These are phyloP conservation scores for Mylabris sibirica DNA, from an alignment of 2,888 invertebrate species.

Conservation along the genomic window DNA sequence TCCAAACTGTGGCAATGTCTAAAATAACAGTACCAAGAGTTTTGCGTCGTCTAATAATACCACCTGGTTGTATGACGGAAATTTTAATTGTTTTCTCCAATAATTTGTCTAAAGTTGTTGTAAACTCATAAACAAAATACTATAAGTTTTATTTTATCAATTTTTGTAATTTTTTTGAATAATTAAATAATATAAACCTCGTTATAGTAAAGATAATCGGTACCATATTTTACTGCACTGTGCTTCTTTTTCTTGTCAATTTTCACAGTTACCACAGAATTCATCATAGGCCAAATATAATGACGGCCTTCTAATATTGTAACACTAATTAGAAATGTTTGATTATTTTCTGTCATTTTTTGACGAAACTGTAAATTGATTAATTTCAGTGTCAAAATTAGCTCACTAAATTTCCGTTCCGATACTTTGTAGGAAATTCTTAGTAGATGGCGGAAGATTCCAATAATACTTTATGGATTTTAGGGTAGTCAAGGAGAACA, in stretches of 20 bases:
- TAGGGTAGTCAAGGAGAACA: too few species aligned
- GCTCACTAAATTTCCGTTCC: not conserved
- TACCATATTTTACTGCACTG: conserved; percentile 66
- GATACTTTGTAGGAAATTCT: too few species aligned
- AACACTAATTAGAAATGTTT: conserved; percentile 68
- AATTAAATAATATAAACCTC: conserved; percentile 64
- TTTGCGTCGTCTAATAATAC: conserved; percentile 61
- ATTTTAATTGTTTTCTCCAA: conserved; percentile 68
- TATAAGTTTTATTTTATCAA: conserved; percentile 53
- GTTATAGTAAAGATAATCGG: conserved; percentile 72
- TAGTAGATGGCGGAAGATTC: too few species aligned
- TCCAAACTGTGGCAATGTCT: conserved; percentile 76
- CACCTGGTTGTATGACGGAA: conserved; percentile 62
- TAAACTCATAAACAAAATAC: conserved; percentile 76
- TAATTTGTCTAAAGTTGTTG: conserved; percentile 66
- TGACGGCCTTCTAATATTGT: conserved; percentile 73
- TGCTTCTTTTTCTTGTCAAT: conserved; percentile 69
- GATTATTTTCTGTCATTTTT: conserved; percentile 46
- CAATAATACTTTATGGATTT: too few species aligned
- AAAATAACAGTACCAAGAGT: conserved; percentile 69
- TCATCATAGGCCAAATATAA: conserved; percentile 63
- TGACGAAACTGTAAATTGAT: not conserved
- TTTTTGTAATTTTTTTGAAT: not conserved
- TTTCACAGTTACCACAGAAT: conserved; percentile 70
- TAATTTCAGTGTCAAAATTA: not conserved